A percentile compares a stretch with the other conserved stretches of the same genome.
Conservation (phyloP, 2,888 invertebrate genomes). For the Callosobruchus maculatus region DNA sequence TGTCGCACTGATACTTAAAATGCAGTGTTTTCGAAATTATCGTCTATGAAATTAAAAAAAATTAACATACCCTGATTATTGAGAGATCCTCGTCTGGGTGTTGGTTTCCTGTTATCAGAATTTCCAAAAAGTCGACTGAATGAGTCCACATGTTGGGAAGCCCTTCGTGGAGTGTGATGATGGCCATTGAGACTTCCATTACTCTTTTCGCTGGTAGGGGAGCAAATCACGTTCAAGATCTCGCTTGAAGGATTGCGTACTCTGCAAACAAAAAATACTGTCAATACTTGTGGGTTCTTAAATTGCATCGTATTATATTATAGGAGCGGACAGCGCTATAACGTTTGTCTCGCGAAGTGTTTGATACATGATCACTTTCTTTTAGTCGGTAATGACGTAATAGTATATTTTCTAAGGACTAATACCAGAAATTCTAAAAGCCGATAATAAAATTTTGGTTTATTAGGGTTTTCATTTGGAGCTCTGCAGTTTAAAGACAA, state of each 20-base stretch:
- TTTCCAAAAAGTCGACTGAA: slow-evolving; percentile 46
- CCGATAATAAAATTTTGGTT: too few relatives aligned
- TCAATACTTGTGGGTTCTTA: neutral
- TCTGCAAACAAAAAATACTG: slow-evolving; percentile 36
- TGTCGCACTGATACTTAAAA: too few relatives aligned
- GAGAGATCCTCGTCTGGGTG: slow-evolving; percentile 43
- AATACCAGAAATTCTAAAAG: too few relatives aligned
- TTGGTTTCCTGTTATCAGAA: slow-evolving; percentile 33
- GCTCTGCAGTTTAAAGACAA: too few relatives aligned
- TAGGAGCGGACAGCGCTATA: too few relatives aligned
- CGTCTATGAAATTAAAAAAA: too few relatives aligned
- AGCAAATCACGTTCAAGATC: slow-evolving; percentile 45
- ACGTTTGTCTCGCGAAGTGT: too few relatives aligned
- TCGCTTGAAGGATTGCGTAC: slow-evolving; percentile 48
- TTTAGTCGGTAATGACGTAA: too few relatives aligned
- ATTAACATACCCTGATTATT: slow-evolving; percentile 43
- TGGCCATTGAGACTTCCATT: slow-evolving; percentile 18
- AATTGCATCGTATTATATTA: neutral
- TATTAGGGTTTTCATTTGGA: too few relatives aligned
- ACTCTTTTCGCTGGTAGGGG: slow-evolving; percentile 27
- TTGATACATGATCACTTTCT: too few relatives aligned
- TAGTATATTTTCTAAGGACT: too few relatives aligned
- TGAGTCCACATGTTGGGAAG: slow-evolving; percentile 41
- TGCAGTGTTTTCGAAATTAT: too few relatives aligned
- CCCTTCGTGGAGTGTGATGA: slow-evolving; percentile 34